These are phyloP conservation scores for Archips xylosteana DNA, from an alignment of 2,888 invertebrate species.

Conservation along the genomic window DNA sequence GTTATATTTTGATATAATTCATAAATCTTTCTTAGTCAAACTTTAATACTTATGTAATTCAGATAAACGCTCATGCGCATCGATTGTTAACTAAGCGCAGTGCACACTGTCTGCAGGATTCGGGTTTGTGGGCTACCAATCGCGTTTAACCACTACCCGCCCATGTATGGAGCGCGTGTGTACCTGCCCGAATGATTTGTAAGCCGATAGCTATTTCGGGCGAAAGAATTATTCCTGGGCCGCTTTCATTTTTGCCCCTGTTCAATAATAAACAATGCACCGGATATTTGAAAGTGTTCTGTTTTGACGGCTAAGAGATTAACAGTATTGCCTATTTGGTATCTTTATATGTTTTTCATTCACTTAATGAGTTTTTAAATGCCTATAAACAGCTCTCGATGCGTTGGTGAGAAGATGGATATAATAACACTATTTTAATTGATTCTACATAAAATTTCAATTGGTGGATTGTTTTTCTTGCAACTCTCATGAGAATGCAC, in stretches of 20 bases:
- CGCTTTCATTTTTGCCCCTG: conserved; percentile 75
- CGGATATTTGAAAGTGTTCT: conserved; percentile 69
- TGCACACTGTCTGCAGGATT: conserved; percentile 61
- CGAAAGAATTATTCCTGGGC: conserved; percentile 72
- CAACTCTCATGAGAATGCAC: too few relatives aligned
- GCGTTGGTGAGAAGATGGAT: background rate
- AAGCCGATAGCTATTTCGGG: conserved; percentile 78
- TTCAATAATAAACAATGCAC: conserved; percentile 73
- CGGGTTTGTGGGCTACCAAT: conserved; percentile 68
- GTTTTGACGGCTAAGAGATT: conserved; percentile 70
- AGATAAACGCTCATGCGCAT: background rate
- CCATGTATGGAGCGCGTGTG: conserved; percentile 53
- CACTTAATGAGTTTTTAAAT: conserved; percentile 5
- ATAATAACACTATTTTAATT: too few relatives aligned
- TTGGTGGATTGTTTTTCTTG: too few relatives aligned
- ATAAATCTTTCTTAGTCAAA: background rate
- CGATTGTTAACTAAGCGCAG: conserved; percentile 52
- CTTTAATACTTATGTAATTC: background rate
- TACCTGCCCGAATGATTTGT: conserved; percentile 74
- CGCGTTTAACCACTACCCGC: conserved; percentile 44
- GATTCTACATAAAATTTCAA: too few relatives aligned
- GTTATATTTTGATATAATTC: background rate
- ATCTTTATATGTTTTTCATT: conserved; percentile 54
- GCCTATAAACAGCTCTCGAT: background rate
- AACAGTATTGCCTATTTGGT: conserved; percentile 67